phyloP scores from a whole-genome alignment of 2,888 invertebrate species.

The Hirtodrosophila alboralis region DNA sequence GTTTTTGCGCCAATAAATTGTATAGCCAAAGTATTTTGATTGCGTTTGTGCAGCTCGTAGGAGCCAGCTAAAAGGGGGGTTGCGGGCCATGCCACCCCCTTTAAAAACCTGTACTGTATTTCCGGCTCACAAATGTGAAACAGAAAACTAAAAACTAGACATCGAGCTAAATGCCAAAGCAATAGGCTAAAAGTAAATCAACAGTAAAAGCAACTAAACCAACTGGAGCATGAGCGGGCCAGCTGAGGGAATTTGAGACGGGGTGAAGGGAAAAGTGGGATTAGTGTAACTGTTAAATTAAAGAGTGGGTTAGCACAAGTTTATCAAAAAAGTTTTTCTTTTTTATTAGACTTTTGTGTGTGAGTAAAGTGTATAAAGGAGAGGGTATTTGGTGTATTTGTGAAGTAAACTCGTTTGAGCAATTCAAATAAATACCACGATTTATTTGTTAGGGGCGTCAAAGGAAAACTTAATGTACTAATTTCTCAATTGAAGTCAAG shows the following conservation, averaged over 20 bases:
- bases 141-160: conserved; percentile 66
- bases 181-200: conserved; percentile 77
- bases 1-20: conserved; percentile 79
- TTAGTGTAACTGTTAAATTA: conserved; percentile 25
- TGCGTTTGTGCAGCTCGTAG: conserved; percentile 51
- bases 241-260: too few relatives aligned
- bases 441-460: conserved; percentile 71
- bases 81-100: conserved; percentile 8
- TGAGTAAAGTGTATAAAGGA: too few relatives aligned
- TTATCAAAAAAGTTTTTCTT: conserved; percentile 61
- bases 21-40: conserved; percentile 77
- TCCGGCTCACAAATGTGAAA: conserved; percentile 69
- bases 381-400: conserved; percentile 34
- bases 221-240: conserved; percentile 31
- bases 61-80: neutral
- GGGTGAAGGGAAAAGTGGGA: neutral
- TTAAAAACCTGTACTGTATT: conserved; percentile 70
- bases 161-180: conserved; percentile 69
- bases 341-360: conserved; percentile 27
- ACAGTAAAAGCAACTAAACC: conserved; percentile 63
- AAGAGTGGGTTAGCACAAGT: conserved; percentile 44
- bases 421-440: conserved; percentile 73
- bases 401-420: conserved; percentile 60
- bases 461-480: conserved; percentile 80
- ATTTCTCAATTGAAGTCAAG: conserved; percentile 81